Evolutionary conservation across 2,113 vertebrate species (phyloP).

Genomic region (Spizaetus ornatus): DNA sequence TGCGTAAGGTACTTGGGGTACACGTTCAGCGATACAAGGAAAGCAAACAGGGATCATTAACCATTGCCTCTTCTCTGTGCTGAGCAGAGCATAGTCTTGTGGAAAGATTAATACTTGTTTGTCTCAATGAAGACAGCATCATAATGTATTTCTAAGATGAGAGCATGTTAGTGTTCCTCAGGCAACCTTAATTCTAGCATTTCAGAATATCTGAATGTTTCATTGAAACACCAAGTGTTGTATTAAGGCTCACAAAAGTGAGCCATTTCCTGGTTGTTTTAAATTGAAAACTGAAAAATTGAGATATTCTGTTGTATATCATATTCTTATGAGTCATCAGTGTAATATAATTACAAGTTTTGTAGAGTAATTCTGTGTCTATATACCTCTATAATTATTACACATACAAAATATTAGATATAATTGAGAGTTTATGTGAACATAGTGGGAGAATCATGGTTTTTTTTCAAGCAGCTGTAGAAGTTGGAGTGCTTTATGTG

Average conservation of each 20-base stretch:
- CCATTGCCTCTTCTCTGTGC: neutral
- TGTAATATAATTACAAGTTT: conserved; percentile 28
- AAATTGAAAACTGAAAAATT: conserved; percentile 46
- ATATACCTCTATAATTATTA: neutral
- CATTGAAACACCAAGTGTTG: neutral
- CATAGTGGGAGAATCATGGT: neutral
- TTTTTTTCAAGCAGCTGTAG: neutral
- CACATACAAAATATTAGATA: neutral
- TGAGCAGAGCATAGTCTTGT: neutral
- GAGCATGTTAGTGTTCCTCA: neutral
- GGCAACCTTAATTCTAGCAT: conserved; percentile 8
- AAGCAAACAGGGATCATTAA: neutral
- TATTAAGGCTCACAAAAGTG: neutral
- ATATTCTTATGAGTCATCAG: conserved; percentile 32
- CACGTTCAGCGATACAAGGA: neutral
- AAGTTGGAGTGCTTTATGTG: neutral
- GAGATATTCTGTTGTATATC: neutral
- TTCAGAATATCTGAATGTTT: conserved; percentile 10
- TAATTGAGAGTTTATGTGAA: neutral
- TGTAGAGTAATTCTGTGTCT: neutral
- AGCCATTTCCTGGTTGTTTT: neutral
- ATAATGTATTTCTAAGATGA: neutral
- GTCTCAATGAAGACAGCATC: neutral
- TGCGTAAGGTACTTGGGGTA: neutral
- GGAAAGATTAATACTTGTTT: neutral